Evolutionary conservation across 2,888 invertebrate genomes (phyloP).

Genomic region (Gortyna flavago): DNA sequence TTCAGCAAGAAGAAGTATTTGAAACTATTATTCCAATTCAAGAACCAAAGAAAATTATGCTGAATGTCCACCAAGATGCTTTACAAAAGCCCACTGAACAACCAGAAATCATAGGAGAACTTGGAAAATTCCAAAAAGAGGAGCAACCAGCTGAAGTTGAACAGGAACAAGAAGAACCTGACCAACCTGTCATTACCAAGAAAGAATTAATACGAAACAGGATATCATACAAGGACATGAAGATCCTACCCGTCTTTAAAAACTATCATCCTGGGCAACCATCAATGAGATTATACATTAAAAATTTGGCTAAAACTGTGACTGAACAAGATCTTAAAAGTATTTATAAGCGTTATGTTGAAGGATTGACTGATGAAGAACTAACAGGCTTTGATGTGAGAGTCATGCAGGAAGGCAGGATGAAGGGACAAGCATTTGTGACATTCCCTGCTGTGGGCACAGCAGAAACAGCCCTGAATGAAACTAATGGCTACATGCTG

Average conservation of each 20-base stretch:
- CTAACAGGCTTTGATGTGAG: conserved; percentile 91
- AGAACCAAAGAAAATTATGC: conserved; percentile 85
- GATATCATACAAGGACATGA: conserved; percentile 93
- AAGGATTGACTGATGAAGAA: conserved; percentile 81
- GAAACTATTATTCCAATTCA: conserved; percentile 78
- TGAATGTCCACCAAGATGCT: conserved; percentile 83
- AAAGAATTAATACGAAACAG: conserved; percentile 92
- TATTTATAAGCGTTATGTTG: conserved; percentile 93
- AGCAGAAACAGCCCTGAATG: conserved; percentile 93
- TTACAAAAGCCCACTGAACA: conserved; percentile 78
- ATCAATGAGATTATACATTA: conserved; percentile 96
- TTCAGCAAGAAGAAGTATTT: conserved; percentile 83
- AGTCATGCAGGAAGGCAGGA: conserved; percentile 97
- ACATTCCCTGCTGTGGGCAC: conserved; percentile 93
- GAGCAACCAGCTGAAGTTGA: conserved; percentile 70
- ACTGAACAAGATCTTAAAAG: conserved; percentile 93
- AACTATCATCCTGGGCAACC: conserved; percentile 96
- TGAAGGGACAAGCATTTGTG: conserved; percentile 99
- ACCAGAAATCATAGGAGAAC: conserved; percentile 82
- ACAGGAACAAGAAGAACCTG: conserved; percentile 69
- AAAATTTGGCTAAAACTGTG: conserved; percentile 96
- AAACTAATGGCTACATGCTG: conserved; percentile 96
- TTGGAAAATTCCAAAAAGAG: conserved; percentile 85
- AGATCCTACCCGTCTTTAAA: conserved; percentile 94
- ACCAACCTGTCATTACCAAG: conserved; percentile 88